A percentile compares a stretch with the other conserved stretches of the same genome.
These are phyloP conservation scores for Tiliqua scincoides DNA, from an alignment of 2,113 vertebrate genomes.

Conservation along the genomic window DNA sequence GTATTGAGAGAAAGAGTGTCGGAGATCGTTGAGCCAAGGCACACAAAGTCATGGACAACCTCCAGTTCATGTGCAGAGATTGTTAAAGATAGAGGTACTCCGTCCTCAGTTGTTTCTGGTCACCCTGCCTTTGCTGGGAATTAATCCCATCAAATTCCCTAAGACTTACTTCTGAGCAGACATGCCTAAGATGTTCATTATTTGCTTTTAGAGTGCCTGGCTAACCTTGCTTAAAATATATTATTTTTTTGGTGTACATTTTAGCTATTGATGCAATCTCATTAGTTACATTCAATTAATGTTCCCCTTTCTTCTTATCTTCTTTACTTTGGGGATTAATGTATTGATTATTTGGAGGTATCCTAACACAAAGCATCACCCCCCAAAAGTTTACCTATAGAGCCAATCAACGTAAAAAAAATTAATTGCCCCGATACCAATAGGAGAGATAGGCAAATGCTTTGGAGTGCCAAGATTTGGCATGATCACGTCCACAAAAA, in stretches of 20 bases:
- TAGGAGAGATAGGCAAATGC: not conserved
- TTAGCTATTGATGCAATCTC: not conserved
- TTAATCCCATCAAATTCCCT: no score
- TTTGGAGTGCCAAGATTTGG: not conserved
- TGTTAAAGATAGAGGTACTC: no score
- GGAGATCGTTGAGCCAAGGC: no score
- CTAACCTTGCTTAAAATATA: not conserved
- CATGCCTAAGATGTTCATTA: not conserved
- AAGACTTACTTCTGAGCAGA: no score
- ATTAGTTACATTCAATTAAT: not conserved
- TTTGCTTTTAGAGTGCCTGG: not conserved
- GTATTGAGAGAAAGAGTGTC: no score
- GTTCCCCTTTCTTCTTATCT: not conserved
- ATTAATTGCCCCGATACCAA: not conserved
- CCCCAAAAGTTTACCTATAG: not conserved
- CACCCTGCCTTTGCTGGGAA: no score
- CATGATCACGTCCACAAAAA: not conserved
- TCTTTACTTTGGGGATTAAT: not conserved
- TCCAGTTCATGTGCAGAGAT: no score
- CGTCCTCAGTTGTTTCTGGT: no score
- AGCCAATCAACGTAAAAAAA: not conserved
- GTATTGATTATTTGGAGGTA: not conserved
- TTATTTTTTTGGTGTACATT: not conserved
- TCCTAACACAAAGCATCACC: not conserved
- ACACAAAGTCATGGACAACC: no score